These are phyloP conservation scores for Crypturellus tataupa DNA, from an alignment of 2,797 vertebrate genomes.

Conservation along the genomic window DNA sequence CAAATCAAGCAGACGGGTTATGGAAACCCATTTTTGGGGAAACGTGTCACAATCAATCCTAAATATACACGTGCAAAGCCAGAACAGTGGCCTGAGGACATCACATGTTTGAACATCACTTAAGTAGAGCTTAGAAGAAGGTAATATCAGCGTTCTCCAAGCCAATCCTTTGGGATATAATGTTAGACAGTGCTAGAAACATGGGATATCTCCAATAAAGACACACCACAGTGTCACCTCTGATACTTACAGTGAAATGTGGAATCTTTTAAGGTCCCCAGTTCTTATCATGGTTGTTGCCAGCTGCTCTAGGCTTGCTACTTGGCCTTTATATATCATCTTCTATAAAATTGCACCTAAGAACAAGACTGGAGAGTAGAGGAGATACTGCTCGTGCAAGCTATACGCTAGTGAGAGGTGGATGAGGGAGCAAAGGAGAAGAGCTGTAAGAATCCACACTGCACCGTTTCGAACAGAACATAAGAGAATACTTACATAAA, in stretches of 20 bases:
- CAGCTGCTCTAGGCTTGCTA: background rate
- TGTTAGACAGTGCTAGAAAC: background rate
- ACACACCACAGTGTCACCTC: background rate
- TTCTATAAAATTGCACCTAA: background rate
- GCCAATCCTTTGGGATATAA: background rate
- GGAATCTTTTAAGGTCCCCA: background rate
- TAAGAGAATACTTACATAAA: background rate
- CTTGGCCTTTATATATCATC: background rate
- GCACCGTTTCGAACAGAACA: background rate
- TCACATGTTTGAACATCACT: background rate
- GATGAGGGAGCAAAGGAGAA: background rate
- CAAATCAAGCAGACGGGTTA: conserved; percentile 1
- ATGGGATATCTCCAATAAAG: background rate
- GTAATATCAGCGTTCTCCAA: background rate
- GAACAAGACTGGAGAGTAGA: background rate
- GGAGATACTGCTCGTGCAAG: background rate
- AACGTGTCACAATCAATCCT: background rate
- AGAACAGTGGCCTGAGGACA: background rate
- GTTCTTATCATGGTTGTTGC: background rate
- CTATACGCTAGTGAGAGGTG: background rate
- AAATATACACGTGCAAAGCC: background rate
- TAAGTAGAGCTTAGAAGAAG: background rate
- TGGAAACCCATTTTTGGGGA: background rate
- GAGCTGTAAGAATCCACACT: background rate
- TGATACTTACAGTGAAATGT: background rate